phyloP scores from a whole-genome alignment of 2,797 vertebrate species.

The Luscinia megarhynchos region DNA sequence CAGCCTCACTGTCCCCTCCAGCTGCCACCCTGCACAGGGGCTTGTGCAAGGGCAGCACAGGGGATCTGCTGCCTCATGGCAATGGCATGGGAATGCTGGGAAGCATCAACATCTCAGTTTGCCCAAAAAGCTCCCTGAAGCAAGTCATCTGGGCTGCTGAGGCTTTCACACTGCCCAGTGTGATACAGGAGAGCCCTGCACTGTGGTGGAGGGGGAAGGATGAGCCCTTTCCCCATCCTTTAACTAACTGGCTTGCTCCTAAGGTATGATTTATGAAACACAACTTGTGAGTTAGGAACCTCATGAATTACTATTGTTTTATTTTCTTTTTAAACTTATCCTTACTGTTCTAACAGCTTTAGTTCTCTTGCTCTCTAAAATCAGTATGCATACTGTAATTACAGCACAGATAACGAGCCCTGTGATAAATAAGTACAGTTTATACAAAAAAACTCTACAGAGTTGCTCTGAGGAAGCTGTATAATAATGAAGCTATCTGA shows the following conservation, averaged over 20 bases:
- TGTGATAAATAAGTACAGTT: slow-evolving; percentile 35
- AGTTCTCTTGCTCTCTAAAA: not conserved
- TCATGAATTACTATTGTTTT: not conserved
- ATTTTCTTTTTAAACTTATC: not conserved
- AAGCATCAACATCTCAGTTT: not conserved
- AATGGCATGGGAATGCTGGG: rapidly evolving
- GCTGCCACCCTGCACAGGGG: not conserved
- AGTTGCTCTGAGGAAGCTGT: not conserved
- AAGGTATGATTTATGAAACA: not conserved
- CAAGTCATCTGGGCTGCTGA: not conserved
- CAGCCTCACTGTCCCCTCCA: not conserved
- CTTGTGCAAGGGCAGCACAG: rapidly evolving
- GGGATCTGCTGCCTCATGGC: not conserved
- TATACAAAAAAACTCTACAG: not conserved
- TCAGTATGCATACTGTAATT: not conserved
- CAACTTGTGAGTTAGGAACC: not conserved
- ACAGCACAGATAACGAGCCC: not conserved
- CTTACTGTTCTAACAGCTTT: not conserved
- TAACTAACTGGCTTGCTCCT: not conserved
- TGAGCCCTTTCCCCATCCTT: not conserved
- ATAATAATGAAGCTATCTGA: slow-evolving; percentile 33
- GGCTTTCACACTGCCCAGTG: rapidly evolving
- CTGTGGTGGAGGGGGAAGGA: not conserved
- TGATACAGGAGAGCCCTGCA: not conserved
- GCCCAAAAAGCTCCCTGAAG: not conserved